Conservation (phyloP, 2,797 vertebrate genomes). For the Sebastes elongatus region DNA sequence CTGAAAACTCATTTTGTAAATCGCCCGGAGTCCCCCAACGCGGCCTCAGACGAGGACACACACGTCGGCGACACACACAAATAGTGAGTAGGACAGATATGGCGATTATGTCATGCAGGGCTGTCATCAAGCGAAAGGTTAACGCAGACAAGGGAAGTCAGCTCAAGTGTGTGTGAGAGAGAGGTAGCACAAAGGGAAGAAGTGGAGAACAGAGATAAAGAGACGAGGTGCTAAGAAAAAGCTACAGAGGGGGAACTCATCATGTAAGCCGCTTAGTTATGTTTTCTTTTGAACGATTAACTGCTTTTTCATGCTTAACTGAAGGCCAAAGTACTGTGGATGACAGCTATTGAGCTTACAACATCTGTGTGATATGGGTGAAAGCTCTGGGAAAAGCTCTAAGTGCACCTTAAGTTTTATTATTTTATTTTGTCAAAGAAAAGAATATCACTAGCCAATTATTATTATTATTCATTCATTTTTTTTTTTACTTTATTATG, state of each 20-base stretch:
- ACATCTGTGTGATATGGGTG: background rate
- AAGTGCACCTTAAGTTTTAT: background rate
- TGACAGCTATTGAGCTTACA: background rate
- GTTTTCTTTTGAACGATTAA: background rate
- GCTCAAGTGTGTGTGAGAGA: constrained; percentile 59
- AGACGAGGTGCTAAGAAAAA: constrained; percentile 15
- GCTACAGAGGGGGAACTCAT: background rate
- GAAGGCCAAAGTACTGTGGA: no score
- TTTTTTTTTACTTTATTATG: background rate
- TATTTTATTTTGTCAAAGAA: background rate
- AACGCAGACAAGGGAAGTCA: constrained; percentile 38
- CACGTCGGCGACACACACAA: background rate
- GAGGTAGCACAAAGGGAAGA: constrained; percentile 7
- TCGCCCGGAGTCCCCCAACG: background rate
- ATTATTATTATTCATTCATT: no score
- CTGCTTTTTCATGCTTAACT: background rate
- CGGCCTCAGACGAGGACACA: constrained; percentile 19
- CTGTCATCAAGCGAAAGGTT: constrained; percentile 68
- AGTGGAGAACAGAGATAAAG: constrained; percentile 30
- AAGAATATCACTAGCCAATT: background rate
- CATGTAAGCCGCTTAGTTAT: background rate
- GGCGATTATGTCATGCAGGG: constrained; percentile 50
- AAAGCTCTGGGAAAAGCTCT: background rate
- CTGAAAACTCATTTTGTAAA: constrained; percentile 19
- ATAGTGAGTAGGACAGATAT: constrained; percentile 33